A percentile compares a stretch with the other conserved stretches of the same genome.
These are phyloP conservation scores for Idaea biselata DNA, from an alignment of 2,888 invertebrate species.

Conservation along the genomic window DNA sequence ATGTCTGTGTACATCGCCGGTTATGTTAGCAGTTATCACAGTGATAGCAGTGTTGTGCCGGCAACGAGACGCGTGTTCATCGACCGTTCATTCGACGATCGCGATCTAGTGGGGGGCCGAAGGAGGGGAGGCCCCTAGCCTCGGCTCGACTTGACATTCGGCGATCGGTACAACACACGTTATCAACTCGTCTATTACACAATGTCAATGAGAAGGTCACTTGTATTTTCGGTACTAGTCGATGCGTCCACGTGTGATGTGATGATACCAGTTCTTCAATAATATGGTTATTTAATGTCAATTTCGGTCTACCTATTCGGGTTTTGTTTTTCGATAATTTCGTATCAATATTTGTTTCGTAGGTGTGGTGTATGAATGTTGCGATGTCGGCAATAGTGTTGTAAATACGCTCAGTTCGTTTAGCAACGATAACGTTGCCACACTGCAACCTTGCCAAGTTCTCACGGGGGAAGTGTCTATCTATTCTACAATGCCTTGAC, in stretches of 20 bases:
- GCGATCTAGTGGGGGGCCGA: conserved; percentile 47
- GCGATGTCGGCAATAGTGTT: conserved; percentile 75
- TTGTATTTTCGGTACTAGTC: conserved; percentile 66
- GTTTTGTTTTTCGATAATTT: conserved; percentile 20
- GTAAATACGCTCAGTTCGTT: conserved; percentile 75
- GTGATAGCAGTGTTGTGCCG: conserved; percentile 35
- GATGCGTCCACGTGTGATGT: conserved; percentile 60
- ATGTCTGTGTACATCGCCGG: conserved; percentile 26
- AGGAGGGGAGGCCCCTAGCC: conserved; percentile 68
- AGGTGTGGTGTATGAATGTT: conserved; percentile 56
- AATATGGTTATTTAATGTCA: conserved; percentile 11
- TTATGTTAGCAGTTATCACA: conserved; percentile 28
- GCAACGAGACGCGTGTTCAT: conserved; percentile 45
- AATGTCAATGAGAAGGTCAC: conserved; percentile 81
- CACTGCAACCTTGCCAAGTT: conserved; percentile 78
- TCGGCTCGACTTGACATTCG: conserved; percentile 78
- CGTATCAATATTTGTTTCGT: conserved; percentile 23
- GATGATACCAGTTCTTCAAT: conserved; percentile 25
- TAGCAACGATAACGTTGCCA: conserved; percentile 79
- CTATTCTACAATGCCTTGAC: conserved; percentile 69
- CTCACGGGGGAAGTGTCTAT: conserved; percentile 80
- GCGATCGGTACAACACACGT: conserved; percentile 59
- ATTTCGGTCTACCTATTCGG: conserved; percentile 18
- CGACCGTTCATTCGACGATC: conserved; percentile 38
- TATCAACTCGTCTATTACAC: conserved; percentile 79